phyloP scores from a whole-genome alignment of 2,797 vertebrate genomes.

The Benthosema pterotum region DNA sequence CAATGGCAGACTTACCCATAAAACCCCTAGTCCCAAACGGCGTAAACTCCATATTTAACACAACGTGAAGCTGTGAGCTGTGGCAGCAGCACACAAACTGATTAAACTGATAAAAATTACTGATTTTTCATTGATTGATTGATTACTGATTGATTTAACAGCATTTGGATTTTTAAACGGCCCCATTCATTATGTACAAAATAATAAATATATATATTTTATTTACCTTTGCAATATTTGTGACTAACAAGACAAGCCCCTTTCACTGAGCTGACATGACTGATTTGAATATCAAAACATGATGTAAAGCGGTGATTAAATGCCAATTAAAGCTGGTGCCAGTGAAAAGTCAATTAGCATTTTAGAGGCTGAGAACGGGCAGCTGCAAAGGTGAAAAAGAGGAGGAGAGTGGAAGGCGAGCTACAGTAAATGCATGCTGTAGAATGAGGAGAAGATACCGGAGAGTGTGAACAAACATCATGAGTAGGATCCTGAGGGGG shows the following conservation, averaged over 20 bases:
- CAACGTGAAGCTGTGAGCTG: too few species aligned
- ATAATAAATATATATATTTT: constrained; percentile 30
- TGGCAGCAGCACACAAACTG: too few species aligned
- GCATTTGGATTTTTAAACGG: too few species aligned
- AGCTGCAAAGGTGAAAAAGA: constrained; percentile 56
- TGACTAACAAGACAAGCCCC: constrained; percentile 49
- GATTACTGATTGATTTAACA: too few species aligned
- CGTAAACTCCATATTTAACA: too few species aligned
- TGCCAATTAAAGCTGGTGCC: constrained; percentile 71
- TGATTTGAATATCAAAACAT: constrained; percentile 82
- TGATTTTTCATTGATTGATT: too few species aligned
- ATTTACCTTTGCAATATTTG: constrained; percentile 12
- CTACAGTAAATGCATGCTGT: neutral
- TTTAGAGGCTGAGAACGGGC: constrained; percentile 50
- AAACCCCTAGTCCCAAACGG: too few species aligned
- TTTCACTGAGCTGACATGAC: constrained; percentile 59
- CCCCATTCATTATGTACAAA: constrained; percentile 3
- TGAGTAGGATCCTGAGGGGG: neutral
- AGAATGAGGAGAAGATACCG: constrained; percentile 9
- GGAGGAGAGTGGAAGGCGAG: neutral
- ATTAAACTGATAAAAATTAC: too few species aligned
- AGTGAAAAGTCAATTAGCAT: constrained; percentile 75
- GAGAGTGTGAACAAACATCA: constrained; percentile 30
- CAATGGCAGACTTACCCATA: too few species aligned
- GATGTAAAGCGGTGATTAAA: constrained; percentile 81